A percentile compares a stretch with the other conserved stretches of the same genome.
phyloP scores from a whole-genome alignment of 2,888 invertebrate genomes.

The Drosophila austrosaltans region DNA sequence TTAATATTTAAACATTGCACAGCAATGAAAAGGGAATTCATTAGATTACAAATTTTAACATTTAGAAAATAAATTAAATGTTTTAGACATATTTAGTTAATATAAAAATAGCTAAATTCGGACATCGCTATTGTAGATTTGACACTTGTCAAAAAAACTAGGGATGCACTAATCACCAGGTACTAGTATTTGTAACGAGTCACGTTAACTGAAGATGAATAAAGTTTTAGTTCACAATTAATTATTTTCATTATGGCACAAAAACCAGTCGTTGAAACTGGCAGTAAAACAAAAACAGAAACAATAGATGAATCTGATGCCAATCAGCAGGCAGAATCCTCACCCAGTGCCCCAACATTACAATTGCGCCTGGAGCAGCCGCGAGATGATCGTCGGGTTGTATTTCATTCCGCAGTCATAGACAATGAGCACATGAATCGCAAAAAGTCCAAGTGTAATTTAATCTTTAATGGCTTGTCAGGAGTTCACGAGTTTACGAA shows the following conservation, averaged over 20 bases:
- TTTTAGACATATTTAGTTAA: background rate
- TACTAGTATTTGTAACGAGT: background rate
- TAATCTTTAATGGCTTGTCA: background rate
- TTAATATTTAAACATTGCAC: background rate
- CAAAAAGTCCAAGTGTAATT: constrained; percentile 96
- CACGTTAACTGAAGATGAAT: constrained; percentile 2
- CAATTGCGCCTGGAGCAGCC: constrained; percentile 88
- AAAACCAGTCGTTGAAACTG: constrained; percentile 17
- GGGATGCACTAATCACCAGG: constrained; percentile 13
- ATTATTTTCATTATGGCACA: constrained; percentile 58
- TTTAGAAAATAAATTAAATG: background rate
- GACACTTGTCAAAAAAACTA: background rate
- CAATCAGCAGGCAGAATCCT: background rate
- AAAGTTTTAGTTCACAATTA: constrained; percentile 31
- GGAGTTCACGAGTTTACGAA: too few species aligned
- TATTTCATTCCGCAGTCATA: constrained; percentile 95
- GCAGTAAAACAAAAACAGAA: constrained; percentile 39
- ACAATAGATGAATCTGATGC: constrained; percentile 51
- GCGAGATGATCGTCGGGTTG: constrained; percentile 90
- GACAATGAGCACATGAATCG: constrained; percentile 98
- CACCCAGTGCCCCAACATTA: constrained; percentile 52
- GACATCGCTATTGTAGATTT: background rate
- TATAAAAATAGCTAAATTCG: background rate
- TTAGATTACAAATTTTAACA: background rate
- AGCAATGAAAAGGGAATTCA: background rate